A percentile compares a stretch with the other conserved stretches of the same genome.
phyloP scores from a whole-genome alignment of 1,140 invertebrate species.

The Drosophila hydei region DNA sequence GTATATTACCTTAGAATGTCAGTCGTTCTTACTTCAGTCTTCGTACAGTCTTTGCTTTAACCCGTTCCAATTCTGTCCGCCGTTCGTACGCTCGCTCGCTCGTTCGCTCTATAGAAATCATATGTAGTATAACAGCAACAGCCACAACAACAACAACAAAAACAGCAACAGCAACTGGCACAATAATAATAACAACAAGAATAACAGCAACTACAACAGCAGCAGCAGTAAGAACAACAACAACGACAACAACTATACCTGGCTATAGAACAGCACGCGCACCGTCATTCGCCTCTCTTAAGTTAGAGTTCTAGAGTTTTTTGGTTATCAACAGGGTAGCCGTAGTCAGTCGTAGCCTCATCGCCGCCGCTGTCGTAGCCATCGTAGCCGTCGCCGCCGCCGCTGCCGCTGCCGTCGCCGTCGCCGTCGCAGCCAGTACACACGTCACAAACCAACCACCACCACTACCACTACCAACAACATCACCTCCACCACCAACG shows the following conservation, averaged over 20 bases:
- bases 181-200: constrained; percentile 13
- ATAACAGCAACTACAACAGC: constrained; percentile 6
- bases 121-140: constrained; percentile 55
- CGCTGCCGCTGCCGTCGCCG: constrained; percentile 41
- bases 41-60: constrained; percentile 85
- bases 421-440: constrained; percentile 52
- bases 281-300: constrained; percentile 30
- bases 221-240: neutral
- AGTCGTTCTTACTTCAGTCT: constrained; percentile 84
- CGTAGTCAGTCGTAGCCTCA: constrained; percentile 27
- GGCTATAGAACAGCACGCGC: constrained; percentile 20
- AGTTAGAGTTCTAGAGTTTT: constrained; percentile 20
- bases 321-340: constrained; percentile 39
- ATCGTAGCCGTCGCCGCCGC: constrained; percentile 18
- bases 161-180: constrained; percentile 10
- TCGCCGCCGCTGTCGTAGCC: constrained; percentile 23
- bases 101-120: constrained; percentile 76
- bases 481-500: constrained; percentile 37
- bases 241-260: constrained; percentile 22
- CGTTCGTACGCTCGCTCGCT: constrained; percentile 71
- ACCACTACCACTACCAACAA: constrained; percentile 32
- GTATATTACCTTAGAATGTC: constrained; percentile 84
- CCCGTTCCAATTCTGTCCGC: constrained; percentile 84
- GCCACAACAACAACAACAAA: constrained; percentile 14
- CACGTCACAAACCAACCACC: constrained; percentile 69